Base-by-base conservation (phyloP, 2,888 invertebrate species). In the Sinodicranocentrus sp. region DNA sequence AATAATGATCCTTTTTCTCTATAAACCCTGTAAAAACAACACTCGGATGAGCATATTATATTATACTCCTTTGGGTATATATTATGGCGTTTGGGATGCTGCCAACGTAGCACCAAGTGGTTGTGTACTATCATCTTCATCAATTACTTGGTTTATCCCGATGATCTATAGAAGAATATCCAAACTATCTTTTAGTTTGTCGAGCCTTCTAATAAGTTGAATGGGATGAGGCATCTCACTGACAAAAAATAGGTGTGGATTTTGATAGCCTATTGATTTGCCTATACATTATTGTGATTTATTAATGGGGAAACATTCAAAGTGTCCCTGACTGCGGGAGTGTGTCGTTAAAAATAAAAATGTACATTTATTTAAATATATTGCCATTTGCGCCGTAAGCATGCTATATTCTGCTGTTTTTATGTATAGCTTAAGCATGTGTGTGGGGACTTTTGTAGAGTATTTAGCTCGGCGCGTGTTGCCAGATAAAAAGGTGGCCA, bases 21-120 rank as follows among this genome's bases (percentile, higher is more conserved):
- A n/a, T n/a, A n/a, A 33, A 33, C 3, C 33, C 5, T 33, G 10
- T 33, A 33, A 6, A 33, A 6, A 33, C 33, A 33, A 33, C n/a
- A n/a, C 33, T 33, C 5, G 5, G 10, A 33, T 33, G 33, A 33
- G 33, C 33, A 33, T 33, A 33, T n/a, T n/a, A n/a, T n/a, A n/a
- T n/a, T n/a, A n/a, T 33, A 10, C 33, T 33, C 33, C n/a, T n/a
- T 33, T 33, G 33, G 33, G 33, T 33, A 33, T 33, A n/a, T n/a
- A n/a, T 10, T 52, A 17, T 39, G 48, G 39, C 61, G 68, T 48
- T 78, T 79, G 79, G 79, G 52, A 71, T 79, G 72, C 71, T 39
- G 79, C 79, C 79, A 78, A 59, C 63, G 71, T 78, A 70, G 13
- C 17, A 21, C 68, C 54, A 70, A 63, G 70, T 65, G 65, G 71